These are phyloP conservation scores for Oreotragus oreotragus DNA, from an alignment of 2,113 vertebrate genomes.

Conservation along the genomic window DNA sequence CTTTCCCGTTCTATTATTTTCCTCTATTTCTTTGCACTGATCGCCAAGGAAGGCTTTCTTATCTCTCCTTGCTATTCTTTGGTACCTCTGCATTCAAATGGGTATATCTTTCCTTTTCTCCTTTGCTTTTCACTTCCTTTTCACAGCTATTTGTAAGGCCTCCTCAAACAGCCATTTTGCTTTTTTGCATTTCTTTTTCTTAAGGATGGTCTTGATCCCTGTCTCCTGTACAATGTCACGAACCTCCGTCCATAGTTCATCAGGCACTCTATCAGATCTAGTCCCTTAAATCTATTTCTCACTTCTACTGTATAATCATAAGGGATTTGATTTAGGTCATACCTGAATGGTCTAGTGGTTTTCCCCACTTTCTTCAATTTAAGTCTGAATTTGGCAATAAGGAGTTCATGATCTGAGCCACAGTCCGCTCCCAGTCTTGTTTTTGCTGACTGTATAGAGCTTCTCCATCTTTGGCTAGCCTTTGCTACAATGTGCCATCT, in stretches of 20 bases:
- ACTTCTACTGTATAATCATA: neutral
- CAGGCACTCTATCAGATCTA: neutral
- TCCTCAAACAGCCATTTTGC: neutral
- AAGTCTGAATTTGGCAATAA: neutral
- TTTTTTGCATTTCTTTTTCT: neutral
- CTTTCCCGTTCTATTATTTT: neutral
- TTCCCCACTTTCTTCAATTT: neutral
- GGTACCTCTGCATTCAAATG: neutral
- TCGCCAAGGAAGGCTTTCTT: neutral
- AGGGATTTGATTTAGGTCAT: neutral
- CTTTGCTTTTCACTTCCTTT: neutral
- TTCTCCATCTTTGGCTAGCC: neutral
- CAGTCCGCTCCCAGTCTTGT: neutral
- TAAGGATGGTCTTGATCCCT: neutral
- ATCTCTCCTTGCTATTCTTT: neutral
- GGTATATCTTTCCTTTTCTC: neutral
- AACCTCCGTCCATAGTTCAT: neutral
- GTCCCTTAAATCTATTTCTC: neutral
- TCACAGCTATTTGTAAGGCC: neutral
- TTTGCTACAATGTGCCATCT: rapidly evolving
- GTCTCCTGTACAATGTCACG: neutral
- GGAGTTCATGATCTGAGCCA: neutral
- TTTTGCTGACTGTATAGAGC: neutral
- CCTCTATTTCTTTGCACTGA: neutral
- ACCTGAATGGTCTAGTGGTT: neutral